phyloP scores from a whole-genome alignment of 1,140 invertebrate genomes.

The Hyposmocoma kahamanoa region DNA sequence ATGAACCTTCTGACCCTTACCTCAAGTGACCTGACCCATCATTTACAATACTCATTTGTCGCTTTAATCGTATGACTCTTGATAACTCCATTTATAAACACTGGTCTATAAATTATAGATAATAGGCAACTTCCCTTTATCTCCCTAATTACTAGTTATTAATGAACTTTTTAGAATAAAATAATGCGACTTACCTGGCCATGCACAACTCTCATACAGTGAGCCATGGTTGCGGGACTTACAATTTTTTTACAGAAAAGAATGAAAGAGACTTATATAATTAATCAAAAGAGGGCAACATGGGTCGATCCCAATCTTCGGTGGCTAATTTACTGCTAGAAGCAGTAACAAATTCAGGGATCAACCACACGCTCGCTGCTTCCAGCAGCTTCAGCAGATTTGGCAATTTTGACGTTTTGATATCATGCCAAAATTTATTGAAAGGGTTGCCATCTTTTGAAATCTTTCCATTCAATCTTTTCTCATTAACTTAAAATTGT shows the following conservation, averaged over 20 bases:
- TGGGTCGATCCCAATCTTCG: conserved; percentile 37
- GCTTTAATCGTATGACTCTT: conserved; percentile 25
- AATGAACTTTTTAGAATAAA: too few species aligned
- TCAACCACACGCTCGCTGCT: conserved; percentile 28
- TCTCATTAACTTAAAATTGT: too few species aligned
- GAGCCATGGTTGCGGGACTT: conserved; percentile 78
- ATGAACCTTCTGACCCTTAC: conserved; percentile 37
- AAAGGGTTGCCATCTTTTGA: neutral
- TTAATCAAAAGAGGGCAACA: conserved; percentile 48
- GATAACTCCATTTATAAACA: conserved; percentile 50
- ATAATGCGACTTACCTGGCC: conserved; percentile 76
- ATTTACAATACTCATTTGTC: conserved; percentile 30
- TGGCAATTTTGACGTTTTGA: conserved; percentile 32
- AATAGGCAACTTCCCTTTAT: neutral
- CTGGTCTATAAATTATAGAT: conserved; percentile 3
- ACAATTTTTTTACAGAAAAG: conserved; percentile 31
- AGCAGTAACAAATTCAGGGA: conserved; percentile 17
- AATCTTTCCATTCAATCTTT: too few species aligned
- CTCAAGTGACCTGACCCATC: conserved; percentile 40
- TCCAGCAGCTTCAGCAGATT: conserved; percentile 35
- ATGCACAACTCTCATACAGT: conserved; percentile 83
- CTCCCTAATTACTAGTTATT: too few species aligned
- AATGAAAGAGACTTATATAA: conserved; percentile 29
- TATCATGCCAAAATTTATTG: neutral
- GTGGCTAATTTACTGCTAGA: conserved; percentile 12